These are phyloP conservation scores for Neomonachus schauinslandi DNA, from an alignment of 2,113 vertebrate genomes.

Conservation along the genomic window DNA sequence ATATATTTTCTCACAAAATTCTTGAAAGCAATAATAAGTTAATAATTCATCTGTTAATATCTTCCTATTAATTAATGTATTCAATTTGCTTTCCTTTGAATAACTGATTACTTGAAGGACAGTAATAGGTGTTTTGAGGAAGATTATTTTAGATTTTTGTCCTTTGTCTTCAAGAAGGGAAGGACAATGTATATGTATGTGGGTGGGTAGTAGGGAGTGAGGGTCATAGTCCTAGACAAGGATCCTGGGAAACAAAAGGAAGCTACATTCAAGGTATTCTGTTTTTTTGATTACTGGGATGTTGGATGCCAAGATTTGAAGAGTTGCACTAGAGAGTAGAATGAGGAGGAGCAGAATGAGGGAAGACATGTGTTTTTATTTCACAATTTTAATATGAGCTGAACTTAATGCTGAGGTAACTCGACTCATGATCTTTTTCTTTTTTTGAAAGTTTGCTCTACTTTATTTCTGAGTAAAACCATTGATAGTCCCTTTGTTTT, in stretches of 20 bases:
- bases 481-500: slow-evolving; percentile 23
- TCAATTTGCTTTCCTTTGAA: slow-evolving; percentile 1
- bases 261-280: no score
- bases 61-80: not conserved
- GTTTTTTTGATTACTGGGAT: not conserved
- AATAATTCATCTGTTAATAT: slow-evolving; percentile 22
- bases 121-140: not conserved
- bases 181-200: not conserved
- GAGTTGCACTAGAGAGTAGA: not conserved
- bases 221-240: not conserved
- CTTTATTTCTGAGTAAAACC: slow-evolving; percentile 19
- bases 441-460: slow-evolving; percentile 7
- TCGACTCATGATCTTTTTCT: not conserved
- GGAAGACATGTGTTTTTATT: not conserved
- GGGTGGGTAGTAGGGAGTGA: not conserved
- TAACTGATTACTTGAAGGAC: not conserved
- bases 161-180: not conserved
- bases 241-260: not conserved
- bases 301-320: not conserved
- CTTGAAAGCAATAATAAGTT: not conserved
- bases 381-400: not conserved
- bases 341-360: not conserved
- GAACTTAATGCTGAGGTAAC: not conserved
- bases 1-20: not conserved
- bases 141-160: not conserved